Percentiles rank a stretch among this genome's conserved stretches.
Conservation (phyloP, 2,113 vertebrate genomes). For the Fukomys damarensis region DNA sequence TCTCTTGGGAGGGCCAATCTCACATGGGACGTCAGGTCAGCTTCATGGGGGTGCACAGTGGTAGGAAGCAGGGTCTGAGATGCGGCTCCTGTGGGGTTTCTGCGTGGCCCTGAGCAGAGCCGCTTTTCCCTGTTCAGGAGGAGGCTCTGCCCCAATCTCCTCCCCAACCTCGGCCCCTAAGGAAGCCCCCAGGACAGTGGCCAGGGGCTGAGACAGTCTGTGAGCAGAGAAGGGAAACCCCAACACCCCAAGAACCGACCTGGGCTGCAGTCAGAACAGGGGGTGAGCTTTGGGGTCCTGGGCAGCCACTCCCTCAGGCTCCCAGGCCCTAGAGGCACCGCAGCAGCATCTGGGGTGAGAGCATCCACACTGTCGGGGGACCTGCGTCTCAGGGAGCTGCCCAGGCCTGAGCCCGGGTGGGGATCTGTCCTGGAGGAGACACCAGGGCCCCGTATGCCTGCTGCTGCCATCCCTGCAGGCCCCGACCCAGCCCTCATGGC, state of each 20-base stretch:
- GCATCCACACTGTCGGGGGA: not conserved
- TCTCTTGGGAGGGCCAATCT: not conserved
- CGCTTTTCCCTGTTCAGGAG: not conserved
- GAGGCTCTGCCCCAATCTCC: not conserved
- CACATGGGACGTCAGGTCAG: not conserved
- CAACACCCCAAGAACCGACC: not conserved
- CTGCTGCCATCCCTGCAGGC: not conserved
- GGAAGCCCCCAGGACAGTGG: not conserved
- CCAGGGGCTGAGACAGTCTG: not conserved
- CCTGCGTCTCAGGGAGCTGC: not conserved
- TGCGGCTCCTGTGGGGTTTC: not conserved
- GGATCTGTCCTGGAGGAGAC: not conserved
- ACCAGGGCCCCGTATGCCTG: fast-evolving
- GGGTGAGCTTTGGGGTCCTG: fast-evolving
- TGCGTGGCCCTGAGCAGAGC: not conserved
- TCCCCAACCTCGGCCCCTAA: not conserved
- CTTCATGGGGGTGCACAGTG: not conserved
- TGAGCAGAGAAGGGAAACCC: too few relatives aligned
- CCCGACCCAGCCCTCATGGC: not conserved
- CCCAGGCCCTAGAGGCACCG: not conserved
- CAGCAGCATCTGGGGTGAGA: too few relatives aligned
- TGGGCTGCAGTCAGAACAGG: not conserved
- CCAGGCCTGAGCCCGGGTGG: not conserved
- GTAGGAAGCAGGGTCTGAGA: not conserved
- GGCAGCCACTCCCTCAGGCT: not conserved